Percentiles rank a stretch among this genome's conserved stretches.
Evolutionary conservation across 2,113 vertebrate species (phyloP).

Genomic region (Tinamus guttatus): DNA sequence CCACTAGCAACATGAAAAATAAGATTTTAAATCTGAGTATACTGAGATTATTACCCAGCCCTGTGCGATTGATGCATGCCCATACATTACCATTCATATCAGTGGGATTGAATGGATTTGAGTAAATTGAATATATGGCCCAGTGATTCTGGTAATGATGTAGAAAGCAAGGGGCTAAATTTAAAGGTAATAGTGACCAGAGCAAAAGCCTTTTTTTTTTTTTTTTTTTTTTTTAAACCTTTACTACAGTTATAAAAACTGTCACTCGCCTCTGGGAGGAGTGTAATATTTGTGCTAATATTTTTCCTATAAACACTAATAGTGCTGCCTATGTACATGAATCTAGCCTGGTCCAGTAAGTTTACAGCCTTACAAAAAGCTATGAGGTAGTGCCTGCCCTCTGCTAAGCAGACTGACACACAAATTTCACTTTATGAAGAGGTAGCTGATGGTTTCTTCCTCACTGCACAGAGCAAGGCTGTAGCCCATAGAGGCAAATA

Average conservation of each 20-base stretch:
- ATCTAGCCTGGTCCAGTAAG: accelerated
- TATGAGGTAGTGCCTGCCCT: background rate
- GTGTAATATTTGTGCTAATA: background rate
- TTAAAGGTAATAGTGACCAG: background rate
- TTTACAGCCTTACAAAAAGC: accelerated
- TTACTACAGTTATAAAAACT: background rate
- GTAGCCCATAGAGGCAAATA: background rate
- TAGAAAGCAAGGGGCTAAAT: background rate
- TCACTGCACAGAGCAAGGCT: background rate
- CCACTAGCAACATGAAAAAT: background rate
- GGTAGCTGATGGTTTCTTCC: background rate
- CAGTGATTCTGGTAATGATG: background rate
- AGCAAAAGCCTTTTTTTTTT: too few relatives aligned
- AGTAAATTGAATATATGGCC: background rate
- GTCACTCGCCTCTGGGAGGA: background rate
- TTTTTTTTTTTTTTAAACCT: too few relatives aligned
- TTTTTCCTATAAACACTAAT: background rate
- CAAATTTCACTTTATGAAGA: background rate
- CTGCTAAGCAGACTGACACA: background rate
- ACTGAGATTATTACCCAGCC: background rate
- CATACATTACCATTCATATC: background rate
- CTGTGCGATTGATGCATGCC: background rate
- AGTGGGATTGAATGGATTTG: background rate
- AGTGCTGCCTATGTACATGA: background rate
- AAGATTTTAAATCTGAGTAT: background rate